Evolutionary conservation across 2,797 vertebrate genomes (phyloP).

Genomic region (Coracias cyanogaster): DNA sequence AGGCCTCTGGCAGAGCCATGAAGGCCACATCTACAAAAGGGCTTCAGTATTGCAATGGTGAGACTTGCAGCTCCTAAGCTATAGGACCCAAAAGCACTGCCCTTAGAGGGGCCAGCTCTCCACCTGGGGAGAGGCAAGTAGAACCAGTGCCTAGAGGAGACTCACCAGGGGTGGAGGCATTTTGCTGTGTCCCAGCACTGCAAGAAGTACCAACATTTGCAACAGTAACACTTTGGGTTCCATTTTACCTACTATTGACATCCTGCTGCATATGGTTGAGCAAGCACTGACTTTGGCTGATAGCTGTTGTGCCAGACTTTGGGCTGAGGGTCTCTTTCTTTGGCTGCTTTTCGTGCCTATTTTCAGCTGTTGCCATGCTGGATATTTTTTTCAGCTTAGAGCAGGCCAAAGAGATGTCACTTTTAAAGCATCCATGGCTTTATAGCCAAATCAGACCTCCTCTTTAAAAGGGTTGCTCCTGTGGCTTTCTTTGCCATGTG

Average conservation of each 20-base stretch:
- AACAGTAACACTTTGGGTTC: neutral
- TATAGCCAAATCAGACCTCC: neutral
- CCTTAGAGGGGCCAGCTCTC: neutral
- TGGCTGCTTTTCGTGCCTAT: neutral
- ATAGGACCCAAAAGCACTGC: neutral
- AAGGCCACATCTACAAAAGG: neutral
- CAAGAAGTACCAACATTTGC: neutral
- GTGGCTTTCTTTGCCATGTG: neutral
- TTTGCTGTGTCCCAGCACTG: neutral
- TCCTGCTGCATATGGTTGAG: fast-evolving
- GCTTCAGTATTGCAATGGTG: neutral
- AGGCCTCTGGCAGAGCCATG: neutral
- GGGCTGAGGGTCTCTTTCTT: neutral
- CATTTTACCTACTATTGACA: neutral
- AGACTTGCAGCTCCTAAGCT: neutral
- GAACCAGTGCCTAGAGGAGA: neutral
- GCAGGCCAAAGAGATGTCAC: too few relatives aligned
- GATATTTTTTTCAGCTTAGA: neutral
- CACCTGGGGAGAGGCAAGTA: neutral
- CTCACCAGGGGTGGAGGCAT: neutral
- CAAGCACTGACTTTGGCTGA: fast-evolving
- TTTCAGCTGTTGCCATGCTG: neutral
- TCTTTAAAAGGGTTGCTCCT: neutral
- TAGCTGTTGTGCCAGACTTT: fast-evolving
- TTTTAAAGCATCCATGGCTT: neutral